Base-by-base conservation (phyloP, 2,113 vertebrate species). In the Phyllostomus hastatus region DNA sequence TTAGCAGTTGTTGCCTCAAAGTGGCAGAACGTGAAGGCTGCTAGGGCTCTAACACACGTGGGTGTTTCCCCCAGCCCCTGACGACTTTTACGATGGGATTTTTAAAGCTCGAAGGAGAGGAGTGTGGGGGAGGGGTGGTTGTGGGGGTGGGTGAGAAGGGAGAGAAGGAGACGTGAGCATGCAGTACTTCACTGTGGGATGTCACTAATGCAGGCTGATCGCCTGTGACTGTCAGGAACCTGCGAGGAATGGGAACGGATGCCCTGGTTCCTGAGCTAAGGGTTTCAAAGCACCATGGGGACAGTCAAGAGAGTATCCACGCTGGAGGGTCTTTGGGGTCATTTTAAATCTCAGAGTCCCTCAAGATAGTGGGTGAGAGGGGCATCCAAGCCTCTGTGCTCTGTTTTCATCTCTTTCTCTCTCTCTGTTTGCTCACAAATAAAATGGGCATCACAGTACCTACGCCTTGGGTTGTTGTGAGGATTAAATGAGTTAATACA, bases 171-270 rank as follows among this genome's bases (percentile, higher is more conserved):
- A 64, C 12, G 19, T 4, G 10, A 5, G 9, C 7, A 4, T 11
- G 0, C 4, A 3, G 15, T 8, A 0, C 17, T 35, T 48, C 28
- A 14, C 24, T 48, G 10, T 22, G 33, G 70, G 38, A 24, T 2
- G 1, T 48, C 11, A 15, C 67, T 46, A 1, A 8, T 50, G 52
- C 14, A 76, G 43, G 19, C 0, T 17, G 35, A 22, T 15, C 4
- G 4, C 19, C 17, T 9, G 28, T 3, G 4, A 35, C 9, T 7
- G 35, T 59, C n/a, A 38, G 57, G 72, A 7, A n/a, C 12, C 31
- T 26, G 38, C 1, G 0, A 2, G 1, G 20, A 64, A 6, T 14
- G 12, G 31, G 59, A 50, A 38, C 4, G 2, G 35, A 35, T 7
- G 66, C 50, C 41, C 64, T 1, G 0, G 9, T n/a, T 24, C 70